A percentile compares a stretch with the other conserved stretches of the same genome.
These are phyloP conservation scores for Notothenia coriiceps DNA, from an alignment of 2,113 vertebrate species.

Conservation along the genomic window DNA sequence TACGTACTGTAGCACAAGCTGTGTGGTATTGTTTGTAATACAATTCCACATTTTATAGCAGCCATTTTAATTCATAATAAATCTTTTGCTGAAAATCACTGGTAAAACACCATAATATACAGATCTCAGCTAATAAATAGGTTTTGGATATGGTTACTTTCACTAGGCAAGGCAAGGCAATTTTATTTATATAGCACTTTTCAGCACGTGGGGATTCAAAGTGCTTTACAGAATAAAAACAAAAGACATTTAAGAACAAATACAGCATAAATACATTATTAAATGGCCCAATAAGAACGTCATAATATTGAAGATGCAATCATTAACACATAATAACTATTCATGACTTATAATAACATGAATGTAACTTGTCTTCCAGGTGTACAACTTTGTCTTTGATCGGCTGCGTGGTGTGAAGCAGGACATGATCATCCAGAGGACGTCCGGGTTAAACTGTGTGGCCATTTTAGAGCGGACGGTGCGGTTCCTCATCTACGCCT, in stretches of 20 bases:
- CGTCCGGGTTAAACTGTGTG: conserved; percentile 74
- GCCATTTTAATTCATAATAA: too few relatives aligned
- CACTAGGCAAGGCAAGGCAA: neutral
- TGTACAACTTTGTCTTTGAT: conserved; percentile 88
- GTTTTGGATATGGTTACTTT: neutral
- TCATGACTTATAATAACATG: neutral
- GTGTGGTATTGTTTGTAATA: neutral
- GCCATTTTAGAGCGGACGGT: conserved; percentile 86
- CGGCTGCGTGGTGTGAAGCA: conserved; percentile 89
- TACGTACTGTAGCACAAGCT: neutral
- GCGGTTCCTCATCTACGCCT: conserved; percentile 87
- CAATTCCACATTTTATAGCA: too few relatives aligned
- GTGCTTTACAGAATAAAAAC: too few relatives aligned
- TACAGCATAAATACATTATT: too few relatives aligned
- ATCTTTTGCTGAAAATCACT: neutral
- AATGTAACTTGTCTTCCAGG: conserved; percentile 53
- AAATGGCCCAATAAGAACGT: neutral
- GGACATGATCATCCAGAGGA: conserved; percentile 89
- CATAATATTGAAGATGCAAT: neutral
- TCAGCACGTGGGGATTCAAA: too few relatives aligned
- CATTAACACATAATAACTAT: neutral
- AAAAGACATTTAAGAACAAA: too few relatives aligned
- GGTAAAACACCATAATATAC: too few relatives aligned
- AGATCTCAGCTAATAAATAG: neutral
- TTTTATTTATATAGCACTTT: too few relatives aligned